Conservation (phyloP, 2,113 vertebrate genomes). For the Cricetomys ansorgei region DNA sequence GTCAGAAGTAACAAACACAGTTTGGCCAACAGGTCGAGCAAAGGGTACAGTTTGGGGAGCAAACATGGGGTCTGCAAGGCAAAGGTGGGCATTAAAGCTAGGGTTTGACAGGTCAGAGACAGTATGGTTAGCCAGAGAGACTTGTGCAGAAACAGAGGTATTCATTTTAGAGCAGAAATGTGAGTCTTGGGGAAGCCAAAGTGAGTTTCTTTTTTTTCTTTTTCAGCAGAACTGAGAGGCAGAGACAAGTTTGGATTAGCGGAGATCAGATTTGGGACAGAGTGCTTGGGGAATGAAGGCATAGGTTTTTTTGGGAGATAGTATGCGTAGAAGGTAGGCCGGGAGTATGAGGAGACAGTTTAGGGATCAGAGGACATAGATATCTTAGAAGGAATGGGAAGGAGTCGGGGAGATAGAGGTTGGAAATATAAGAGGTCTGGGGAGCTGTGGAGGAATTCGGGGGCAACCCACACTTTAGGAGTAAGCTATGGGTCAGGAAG, state of each 20-base stretch:
- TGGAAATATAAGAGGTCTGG: not conserved
- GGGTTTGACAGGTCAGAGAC: slow-evolving; percentile 1
- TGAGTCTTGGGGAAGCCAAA: not conserved
- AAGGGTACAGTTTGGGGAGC: slow-evolving; percentile 10
- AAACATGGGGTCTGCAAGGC: slow-evolving; percentile 1
- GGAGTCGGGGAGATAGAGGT: not conserved
- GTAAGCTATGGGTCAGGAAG: slow-evolving; percentile 15
- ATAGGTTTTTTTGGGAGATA: not conserved
- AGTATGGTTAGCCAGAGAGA: not conserved
- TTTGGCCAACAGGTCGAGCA: not conserved
- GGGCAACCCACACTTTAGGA: slow-evolving; percentile 31
- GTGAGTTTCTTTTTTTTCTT: not conserved
- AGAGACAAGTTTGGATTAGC: not conserved
- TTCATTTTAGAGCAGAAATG: slow-evolving; percentile 8
- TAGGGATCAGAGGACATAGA: not conserved
- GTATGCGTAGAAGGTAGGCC: not conserved
- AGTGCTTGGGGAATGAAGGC: slow-evolving; percentile 15
- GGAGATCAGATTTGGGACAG: not conserved
- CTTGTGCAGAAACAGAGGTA: not conserved
- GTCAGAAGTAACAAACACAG: slow-evolving; percentile 46
- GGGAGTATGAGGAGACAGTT: not conserved
- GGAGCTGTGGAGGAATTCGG: slow-evolving; percentile 27
- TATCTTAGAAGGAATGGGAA: not conserved
- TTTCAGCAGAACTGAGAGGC: not conserved
- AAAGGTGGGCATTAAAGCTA: not conserved